Conservation (phyloP, 1,140 invertebrate genomes). For the Tyrophagus putrescentiae region DNA sequence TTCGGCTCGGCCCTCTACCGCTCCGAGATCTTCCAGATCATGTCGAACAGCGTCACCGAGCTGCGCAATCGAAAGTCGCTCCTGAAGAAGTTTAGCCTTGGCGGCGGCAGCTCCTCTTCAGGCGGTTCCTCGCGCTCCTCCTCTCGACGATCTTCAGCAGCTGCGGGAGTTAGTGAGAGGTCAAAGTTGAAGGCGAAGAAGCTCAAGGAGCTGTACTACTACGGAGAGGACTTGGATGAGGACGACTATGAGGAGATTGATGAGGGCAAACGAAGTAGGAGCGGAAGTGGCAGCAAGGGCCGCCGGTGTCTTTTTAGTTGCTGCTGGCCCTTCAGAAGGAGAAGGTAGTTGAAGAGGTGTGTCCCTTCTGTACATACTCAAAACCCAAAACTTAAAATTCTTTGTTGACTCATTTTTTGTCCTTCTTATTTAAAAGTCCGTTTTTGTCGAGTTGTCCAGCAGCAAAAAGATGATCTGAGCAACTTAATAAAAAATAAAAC, state of each 20-base stretch:
- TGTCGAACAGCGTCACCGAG: conserved; percentile 6
- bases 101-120: background rate
- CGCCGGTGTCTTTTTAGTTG: background rate
- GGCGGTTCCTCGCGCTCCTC: background rate
- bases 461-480: too few relatives aligned
- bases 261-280: background rate
- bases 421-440: too few relatives aligned
- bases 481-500: too few relatives aligned
- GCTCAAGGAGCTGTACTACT: conserved; percentile 12
- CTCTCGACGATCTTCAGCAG: background rate
- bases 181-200: conserved; percentile 8
- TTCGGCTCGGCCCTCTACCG: conserved; percentile 2
- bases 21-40: conserved; percentile 8
- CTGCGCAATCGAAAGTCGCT: conserved; percentile 2
- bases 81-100: background rate
- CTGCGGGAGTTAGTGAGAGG: background rate
- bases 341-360: background rate
- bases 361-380: too few relatives aligned
- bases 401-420: too few relatives aligned
- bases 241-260: conserved; percentile 11
- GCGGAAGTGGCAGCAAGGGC: background rate
- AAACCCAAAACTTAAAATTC: too few relatives aligned
- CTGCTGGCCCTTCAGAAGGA: background rate
- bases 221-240: conserved; percentile 1
- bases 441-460: too few relatives aligned